Evolutionary conservation across 2,113 vertebrate genomes (phyloP).

Genomic region (Casuarius casuarius): DNA sequence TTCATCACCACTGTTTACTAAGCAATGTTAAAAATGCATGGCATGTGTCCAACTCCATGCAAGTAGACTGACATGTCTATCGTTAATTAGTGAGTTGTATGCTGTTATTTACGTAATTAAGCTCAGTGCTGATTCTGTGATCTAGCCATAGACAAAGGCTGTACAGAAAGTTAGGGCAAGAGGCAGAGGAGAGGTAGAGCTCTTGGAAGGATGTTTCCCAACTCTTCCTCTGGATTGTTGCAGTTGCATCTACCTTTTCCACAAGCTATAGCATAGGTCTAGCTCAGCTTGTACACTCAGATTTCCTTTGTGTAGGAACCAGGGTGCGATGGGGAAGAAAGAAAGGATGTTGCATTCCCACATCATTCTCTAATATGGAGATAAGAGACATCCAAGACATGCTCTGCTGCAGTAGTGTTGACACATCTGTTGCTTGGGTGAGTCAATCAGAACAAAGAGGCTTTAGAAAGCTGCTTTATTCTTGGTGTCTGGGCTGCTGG

Average conservation of each 20-base stretch:
- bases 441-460: neutral
- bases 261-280: neutral
- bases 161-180: neutral
- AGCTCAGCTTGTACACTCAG: neutral
- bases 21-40: neutral
- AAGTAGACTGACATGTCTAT: neutral
- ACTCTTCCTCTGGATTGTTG: neutral
- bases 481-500: neutral
- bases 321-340: neutral
- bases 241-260: neutral
- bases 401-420: neutral
- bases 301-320: neutral
- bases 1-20: slow-evolving; percentile 30
- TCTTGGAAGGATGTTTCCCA: neutral
- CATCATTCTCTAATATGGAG: neutral
- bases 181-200: neutral
- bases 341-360: neutral
- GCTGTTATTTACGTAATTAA: neutral
- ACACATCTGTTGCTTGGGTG: neutral
- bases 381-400: neutral
- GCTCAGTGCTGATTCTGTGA: neutral
- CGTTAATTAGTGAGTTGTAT: neutral
- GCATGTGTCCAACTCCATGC: slow-evolving; percentile 7
- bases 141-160: neutral
- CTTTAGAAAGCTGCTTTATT: slow-evolving; percentile 17